Conservation (phyloP, 2,113 vertebrate species). For the Ophiodon elongatus region DNA sequence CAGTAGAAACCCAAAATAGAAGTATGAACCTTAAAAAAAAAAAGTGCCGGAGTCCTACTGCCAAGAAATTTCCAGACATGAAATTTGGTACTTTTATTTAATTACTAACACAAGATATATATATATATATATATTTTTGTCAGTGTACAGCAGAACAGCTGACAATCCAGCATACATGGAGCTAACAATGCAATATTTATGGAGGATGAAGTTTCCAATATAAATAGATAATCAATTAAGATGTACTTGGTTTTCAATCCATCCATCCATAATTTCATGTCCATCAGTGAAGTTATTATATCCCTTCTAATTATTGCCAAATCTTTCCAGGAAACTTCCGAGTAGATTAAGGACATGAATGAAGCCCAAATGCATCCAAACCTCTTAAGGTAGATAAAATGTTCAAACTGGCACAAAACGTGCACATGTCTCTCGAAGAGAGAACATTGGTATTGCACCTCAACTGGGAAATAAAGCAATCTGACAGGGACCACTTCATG, state of each 20-base stretch:
- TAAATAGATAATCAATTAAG: not conserved
- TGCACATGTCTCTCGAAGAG: not conserved
- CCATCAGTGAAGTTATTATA: not conserved
- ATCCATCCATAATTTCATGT: not conserved
- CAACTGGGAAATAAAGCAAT: constrained; percentile 20
- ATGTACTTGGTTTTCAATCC: no score
- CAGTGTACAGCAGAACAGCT: not conserved
- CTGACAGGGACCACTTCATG: constrained; percentile 14
- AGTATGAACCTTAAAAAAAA: no score
- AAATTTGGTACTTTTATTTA: no score
- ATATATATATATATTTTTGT: no score
- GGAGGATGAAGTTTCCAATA: no score
- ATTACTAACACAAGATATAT: no score
- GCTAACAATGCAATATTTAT: no score
- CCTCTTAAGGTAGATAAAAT: not conserved
- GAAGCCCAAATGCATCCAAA: not conserved
- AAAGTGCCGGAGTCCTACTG: no score
- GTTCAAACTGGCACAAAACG: not conserved
- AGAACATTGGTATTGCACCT: not conserved
- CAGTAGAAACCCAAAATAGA: no score
- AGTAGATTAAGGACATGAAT: not conserved
- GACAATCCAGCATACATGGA: not conserved
- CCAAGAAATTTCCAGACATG: no score
- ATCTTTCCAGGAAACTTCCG: not conserved
- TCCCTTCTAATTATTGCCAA: not conserved